Evolutionary conservation across 2,797 vertebrate species (phyloP), one percentile per base, ranked within the genome.

Genomic region (Uromys caudimaculatus): DNA sequence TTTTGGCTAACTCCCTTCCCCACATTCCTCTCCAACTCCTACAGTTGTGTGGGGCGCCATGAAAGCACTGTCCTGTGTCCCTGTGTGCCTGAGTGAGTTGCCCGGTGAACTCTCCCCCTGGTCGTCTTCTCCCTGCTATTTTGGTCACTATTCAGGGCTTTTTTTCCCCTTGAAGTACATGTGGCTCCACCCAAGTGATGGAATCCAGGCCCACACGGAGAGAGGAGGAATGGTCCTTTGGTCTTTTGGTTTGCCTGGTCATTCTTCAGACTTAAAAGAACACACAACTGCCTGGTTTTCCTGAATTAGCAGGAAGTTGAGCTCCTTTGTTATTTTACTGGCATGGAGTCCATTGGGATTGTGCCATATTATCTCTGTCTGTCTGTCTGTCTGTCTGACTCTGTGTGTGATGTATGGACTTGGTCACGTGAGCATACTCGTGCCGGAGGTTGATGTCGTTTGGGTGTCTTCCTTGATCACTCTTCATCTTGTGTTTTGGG

Each of bases 11-110:
- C 67, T 50, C 67, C 67, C 62, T 86, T 73, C 78, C 19, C 41
- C 76, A 85, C 60, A 88, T 97, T 96, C 85, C 52, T 79, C 38
- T 95, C 54, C 5, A 47, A 13, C 90, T 92, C n/a, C 50, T 88
- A 77, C 50, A 89, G 38, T 89, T 92, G 35, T 60, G 27, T 71
- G 76, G 64, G 62, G 35, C 69, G 79, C 14, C n/a, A 19, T 93
- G 93, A 67, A 87, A 77, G 56, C 44, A 32, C 64, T 14, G 6
- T 23, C 83, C 44, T 21, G 9, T 82, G 56, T 62, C 77, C 21
- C 69, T 54, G 64, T 38, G 60, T n/a, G 27, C 67, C 52, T 35
- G 35, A n/a, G 38, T 4, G 35, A 83, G 56, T 79, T 85, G 92
- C 81, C 77, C 6, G 41, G n/a, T 41, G 58, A 29, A 9, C n/a